Conservation (phyloP, 2,113 vertebrate species). For the Oncorhynchus gorbuscha region DNA sequence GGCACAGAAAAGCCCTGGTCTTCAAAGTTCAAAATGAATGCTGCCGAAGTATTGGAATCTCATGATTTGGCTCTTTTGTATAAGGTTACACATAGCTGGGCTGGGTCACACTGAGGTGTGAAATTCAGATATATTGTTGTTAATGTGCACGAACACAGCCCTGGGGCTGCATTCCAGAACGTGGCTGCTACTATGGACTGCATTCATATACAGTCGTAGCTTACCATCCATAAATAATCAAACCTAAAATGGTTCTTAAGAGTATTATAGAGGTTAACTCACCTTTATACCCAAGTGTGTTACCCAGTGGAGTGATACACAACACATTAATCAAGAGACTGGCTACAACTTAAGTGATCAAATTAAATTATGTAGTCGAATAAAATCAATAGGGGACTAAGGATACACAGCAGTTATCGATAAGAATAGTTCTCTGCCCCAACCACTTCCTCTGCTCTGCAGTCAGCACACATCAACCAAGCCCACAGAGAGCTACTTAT, state of each 20-base stretch:
- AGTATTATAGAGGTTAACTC: neutral
- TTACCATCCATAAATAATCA: neutral
- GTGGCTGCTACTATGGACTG: neutral
- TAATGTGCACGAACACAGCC: slow-evolving; percentile 55
- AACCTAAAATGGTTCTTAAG: neutral
- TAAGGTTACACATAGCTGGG: slow-evolving; percentile 46
- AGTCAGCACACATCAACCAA: neutral
- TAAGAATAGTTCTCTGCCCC: neutral
- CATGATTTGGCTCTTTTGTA: slow-evolving; percentile 50
- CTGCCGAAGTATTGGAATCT: slow-evolving; percentile 30
- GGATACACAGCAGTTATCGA: neutral
- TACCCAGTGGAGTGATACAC: too few species aligned
- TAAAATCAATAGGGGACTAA: too few species aligned
- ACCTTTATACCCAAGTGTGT: neutral
- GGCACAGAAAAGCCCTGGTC: slow-evolving; percentile 3
- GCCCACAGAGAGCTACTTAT: neutral
- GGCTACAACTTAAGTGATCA: too few species aligned
- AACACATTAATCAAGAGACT: too few species aligned
- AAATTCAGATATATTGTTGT: slow-evolving; percentile 59
- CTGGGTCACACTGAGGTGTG: slow-evolving; percentile 47
- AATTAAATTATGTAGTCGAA: too few species aligned
- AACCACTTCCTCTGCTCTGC: neutral
- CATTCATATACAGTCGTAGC: neutral
- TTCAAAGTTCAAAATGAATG: slow-evolving; percentile 9
- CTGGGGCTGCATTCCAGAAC: slow-evolving; percentile 24